Evolutionary conservation across 2,797 vertebrate species (phyloP).

Genomic region (Helarctos malayanus): DNA sequence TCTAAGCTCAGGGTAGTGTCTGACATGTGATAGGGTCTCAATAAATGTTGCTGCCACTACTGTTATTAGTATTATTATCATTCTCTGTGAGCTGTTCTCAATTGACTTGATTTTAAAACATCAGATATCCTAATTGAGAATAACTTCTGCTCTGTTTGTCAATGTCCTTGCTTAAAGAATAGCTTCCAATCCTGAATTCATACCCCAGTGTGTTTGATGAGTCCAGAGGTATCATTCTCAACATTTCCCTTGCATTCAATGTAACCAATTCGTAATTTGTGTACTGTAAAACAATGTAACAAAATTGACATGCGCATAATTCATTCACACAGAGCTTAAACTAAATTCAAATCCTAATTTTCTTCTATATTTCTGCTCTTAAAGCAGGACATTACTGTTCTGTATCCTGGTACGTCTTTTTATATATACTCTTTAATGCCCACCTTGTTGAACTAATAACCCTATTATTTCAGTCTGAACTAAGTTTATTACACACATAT

Average conservation of each 20-base stretch:
- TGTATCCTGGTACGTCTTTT: background rate
- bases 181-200: conserved; percentile 6
- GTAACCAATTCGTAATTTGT: background rate
- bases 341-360: background rate
- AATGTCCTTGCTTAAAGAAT: background rate
- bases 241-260: background rate
- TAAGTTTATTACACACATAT: background rate
- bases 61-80: background rate
- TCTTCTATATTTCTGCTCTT: conserved; percentile 1
- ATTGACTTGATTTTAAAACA: conserved; percentile 50
- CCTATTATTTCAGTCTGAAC: background rate
- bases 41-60: background rate
- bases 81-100: background rate
- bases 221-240: background rate
- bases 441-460: background rate
- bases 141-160: background rate
- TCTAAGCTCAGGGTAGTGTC: background rate
- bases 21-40: background rate
- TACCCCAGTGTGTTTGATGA: background rate
- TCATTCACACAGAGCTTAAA: conserved; percentile 19
- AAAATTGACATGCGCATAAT: background rate
- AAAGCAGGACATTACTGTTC: background rate
- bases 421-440: background rate
- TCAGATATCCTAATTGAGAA: background rate
- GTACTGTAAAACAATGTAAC: background rate